Evolutionary conservation across 2,113 vertebrate genomes (phyloP).

Genomic region (Pangasianodon gigas): DNA sequence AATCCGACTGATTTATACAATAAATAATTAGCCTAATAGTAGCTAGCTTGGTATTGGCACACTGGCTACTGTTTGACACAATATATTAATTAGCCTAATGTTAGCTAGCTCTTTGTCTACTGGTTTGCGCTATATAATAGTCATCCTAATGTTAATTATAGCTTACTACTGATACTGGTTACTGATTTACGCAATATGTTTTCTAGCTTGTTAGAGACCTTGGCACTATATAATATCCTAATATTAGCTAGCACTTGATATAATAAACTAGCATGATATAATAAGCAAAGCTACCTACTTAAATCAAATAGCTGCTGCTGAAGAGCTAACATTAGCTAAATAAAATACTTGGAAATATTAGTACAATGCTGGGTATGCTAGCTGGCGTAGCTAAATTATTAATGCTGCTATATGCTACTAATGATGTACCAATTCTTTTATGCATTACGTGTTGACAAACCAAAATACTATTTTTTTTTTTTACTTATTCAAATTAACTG

Average conservation of each 20-base stretch:
- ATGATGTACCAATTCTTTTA: background rate
- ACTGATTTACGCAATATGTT: background rate
- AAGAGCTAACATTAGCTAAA: background rate
- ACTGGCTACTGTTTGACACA: background rate
- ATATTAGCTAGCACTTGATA: background rate
- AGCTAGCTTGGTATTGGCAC: background rate
- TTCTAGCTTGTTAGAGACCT: background rate
- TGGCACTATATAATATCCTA: background rate
- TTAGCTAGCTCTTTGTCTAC: background rate
- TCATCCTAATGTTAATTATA: background rate
- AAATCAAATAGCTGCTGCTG: background rate
- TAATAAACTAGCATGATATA: background rate
- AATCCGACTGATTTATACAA: background rate
- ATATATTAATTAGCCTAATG: background rate
- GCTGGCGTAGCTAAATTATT: background rate
- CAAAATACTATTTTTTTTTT: background rate
- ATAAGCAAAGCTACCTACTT: no score
- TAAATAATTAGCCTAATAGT: background rate
- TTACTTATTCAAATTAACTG: background rate
- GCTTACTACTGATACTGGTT: background rate
- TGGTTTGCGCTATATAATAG: background rate
- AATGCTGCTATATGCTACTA: background rate
- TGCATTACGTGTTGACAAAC: background rate
- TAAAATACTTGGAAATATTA: no score
- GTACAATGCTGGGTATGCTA: background rate